phyloP scores from a whole-genome alignment of 1,140 invertebrate genomes.

The Leptinotarsa texana region DNA sequence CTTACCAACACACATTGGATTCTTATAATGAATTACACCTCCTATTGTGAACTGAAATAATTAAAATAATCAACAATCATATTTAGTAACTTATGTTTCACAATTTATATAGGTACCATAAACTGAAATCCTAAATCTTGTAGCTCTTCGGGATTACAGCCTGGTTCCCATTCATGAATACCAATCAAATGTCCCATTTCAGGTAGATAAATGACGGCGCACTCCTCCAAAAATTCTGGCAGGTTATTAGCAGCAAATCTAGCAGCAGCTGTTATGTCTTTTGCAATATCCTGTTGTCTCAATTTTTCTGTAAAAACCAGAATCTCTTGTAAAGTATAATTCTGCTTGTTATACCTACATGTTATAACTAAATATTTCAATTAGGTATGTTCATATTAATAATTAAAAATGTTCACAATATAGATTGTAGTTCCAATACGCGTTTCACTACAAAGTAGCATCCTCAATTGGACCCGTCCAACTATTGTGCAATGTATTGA shows the following conservation, averaged over 20 bases:
- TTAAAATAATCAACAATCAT: background rate
- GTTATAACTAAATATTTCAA: too few species aligned
- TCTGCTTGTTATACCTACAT: too few species aligned
- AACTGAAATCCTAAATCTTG: slow-evolving; percentile 70
- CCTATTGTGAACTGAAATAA: slow-evolving; percentile 46
- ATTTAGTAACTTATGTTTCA: background rate
- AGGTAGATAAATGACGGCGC: slow-evolving; percentile 77
- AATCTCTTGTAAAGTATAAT: too few species aligned
- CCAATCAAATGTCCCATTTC: slow-evolving; percentile 79
- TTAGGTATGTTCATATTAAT: too few species aligned
- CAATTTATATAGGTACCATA: slow-evolving; percentile 58
- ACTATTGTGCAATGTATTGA: too few species aligned
- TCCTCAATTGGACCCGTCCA: too few species aligned
- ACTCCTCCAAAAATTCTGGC: slow-evolving; percentile 68
- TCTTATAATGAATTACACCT: slow-evolving; percentile 73
- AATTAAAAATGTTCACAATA: too few species aligned
- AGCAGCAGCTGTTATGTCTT: slow-evolving; percentile 68
- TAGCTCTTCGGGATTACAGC: slow-evolving; percentile 59
- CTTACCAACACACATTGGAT: slow-evolving; percentile 70
- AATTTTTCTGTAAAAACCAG: slow-evolving; percentile 44
- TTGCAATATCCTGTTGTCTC: slow-evolving; percentile 56
- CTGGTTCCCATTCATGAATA: slow-evolving; percentile 65
- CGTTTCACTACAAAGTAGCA: too few species aligned
- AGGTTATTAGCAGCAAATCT: slow-evolving; percentile 69
- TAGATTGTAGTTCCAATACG: too few species aligned